These are phyloP conservation scores for Vollenhovia emeryi DNA, from an alignment of 1,140 invertebrate genomes.

Conservation along the genomic window DNA sequence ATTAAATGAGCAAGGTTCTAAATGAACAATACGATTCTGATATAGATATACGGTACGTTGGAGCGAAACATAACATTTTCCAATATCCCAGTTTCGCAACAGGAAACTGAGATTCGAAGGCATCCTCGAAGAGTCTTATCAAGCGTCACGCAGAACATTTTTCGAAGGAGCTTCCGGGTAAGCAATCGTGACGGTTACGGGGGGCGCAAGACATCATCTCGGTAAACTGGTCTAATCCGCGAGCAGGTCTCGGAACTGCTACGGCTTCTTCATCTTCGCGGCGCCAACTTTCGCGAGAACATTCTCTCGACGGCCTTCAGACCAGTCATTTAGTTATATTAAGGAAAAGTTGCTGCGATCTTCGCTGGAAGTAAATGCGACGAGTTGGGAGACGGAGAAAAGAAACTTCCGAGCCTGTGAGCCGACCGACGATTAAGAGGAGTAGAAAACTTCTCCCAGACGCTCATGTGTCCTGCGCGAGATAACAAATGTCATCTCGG, in stretches of 20 bases:
- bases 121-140: slow-evolving; percentile 18
- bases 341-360: slow-evolving; percentile 64
- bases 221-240: slow-evolving; percentile 54
- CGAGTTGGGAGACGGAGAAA: slow-evolving; percentile 50
- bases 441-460: slow-evolving; percentile 62
- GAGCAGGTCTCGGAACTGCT: slow-evolving; percentile 45
- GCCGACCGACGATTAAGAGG: slow-evolving; percentile 52
- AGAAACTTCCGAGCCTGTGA: slow-evolving; percentile 58
- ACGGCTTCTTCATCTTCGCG: slow-evolving; percentile 53
- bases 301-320: slow-evolving; percentile 49
- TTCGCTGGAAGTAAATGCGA: slow-evolving; percentile 65
- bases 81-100: neutral
- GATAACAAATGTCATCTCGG: slow-evolving; percentile 68
- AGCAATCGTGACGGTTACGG: slow-evolving; percentile 42
- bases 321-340: slow-evolving; percentile 68
- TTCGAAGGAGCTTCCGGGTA: neutral
- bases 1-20: neutral
- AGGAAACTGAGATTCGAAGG: slow-evolving; percentile 1
- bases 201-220: slow-evolving; percentile 23
- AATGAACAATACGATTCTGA: neutral
- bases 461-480: slow-evolving; percentile 65
- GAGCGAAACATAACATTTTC: neutral
- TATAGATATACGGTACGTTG: neutral
- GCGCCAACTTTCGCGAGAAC: slow-evolving; percentile 30
- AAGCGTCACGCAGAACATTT: neutral